Evolutionary conservation across 2,888 invertebrate species (phyloP), one percentile per base, ranked within the genome.

Genomic region (Plusia festucae): DNA sequence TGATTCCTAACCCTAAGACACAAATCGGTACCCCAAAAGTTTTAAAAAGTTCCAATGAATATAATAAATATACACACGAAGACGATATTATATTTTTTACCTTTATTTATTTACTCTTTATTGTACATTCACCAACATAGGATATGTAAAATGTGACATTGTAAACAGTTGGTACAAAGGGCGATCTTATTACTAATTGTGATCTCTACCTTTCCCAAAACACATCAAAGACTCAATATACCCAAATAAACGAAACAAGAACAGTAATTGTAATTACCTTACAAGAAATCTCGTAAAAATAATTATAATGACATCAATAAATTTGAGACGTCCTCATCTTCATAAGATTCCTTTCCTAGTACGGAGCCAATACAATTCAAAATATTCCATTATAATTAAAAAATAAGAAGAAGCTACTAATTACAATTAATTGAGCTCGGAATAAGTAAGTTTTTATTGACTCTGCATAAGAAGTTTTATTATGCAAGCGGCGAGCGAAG

Each of bases 371-470:
- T 51, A 40, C 46, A 58, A 68, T 53, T 9, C 8, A 5, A 59
- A 44, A 32, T 15, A 62, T 59, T 55, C 9, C 22, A 54, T 61
- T 34, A 53, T 7, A 1, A 22, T 18, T 27, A 32, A 24, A 52
- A 61, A 65, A 65, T 60, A 51, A 46, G 30, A 46, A 58, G 34
- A 61, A 49, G 40, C 62, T 16, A 54, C 20, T 49, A 56, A 68
- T 60, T 60, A 24, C 61, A 71, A 78, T 70, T 64, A 76, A 76
- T 75, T 76, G 74, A 63, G 30, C 60, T 0, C 44, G 62, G 46
- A 57, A 46, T 54, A 63, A 11, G 46, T 11, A 16, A 53, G 20
- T 67, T 70, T 65, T 65, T 74, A 59, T 44, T 55, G 24, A 40
- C 76, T 61, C 55, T 65, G 27, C 13, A 3, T 44, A 56, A 63